Base-by-base conservation (phyloP, 2,888 invertebrate species). In the Amphimallon solstitiale region DNA sequence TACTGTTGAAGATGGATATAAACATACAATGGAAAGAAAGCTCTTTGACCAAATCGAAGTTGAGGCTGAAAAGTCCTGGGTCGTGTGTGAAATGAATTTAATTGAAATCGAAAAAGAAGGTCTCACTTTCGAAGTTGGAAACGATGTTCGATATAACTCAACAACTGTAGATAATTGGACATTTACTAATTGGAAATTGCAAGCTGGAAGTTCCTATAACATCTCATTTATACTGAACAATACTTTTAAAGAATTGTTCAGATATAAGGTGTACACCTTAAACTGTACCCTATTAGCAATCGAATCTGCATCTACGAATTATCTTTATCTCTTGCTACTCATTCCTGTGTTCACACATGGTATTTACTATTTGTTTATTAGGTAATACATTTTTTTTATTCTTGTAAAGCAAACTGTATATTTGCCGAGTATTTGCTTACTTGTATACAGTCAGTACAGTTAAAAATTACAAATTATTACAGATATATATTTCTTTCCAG, bases 151-250 rank as follows among this genome's bases (percentile, higher is more conserved):
- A 14, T 69, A 59, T 6, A 49, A 21, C 29, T 6, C 29, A n/a
- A 63, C 45, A 5, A 5, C 9, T 4, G 2, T 38, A n/a, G 5
- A 40, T 2, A 34, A 62, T n/a, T 37, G 5, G 17, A 52, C 56
- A 15, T 29, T 65, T 37, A 7, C 64, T 1, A 72, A 75, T 59
- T 52, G 48, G 4, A 64, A 66, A 12, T 64, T 74, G 9, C 43
- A 68, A 12, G 40, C 64, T 19, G 69, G 59, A 12, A 70, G 12
- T 3, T 14, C 19, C 2, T 61, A 61, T 14, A 46, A 46, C 3
- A 19, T 61, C 2, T 34, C 35, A 12, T 14, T 49, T 48, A 34
- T 61, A 34, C 17, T 61, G 15, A 46, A 7, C 9, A 61, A 61
- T 10, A 46, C 46, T 1, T 48, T 15, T 14, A 29, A 17, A 10